Evolutionary conservation across 2,888 invertebrate genomes (phyloP), one percentile per base, ranked within the genome.

Genomic region (Limulus polyphemus): DNA sequence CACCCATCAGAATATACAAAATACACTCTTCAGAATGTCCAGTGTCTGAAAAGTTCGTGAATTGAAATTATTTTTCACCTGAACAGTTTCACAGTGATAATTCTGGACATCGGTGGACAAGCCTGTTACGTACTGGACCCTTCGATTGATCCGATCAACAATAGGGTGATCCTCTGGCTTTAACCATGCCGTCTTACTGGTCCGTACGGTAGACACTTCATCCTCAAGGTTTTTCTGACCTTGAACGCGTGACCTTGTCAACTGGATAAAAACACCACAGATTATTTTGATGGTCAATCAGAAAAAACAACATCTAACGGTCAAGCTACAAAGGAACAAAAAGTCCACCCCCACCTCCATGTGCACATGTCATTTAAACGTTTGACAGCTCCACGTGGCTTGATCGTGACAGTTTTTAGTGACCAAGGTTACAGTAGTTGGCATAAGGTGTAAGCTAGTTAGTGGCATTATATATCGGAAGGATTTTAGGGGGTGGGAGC

Each of bases 161-260:
- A 72, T 56, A 0, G 68, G 68, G 57, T 72, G 69, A 9, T 64
- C 64, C 9, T 63, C 47, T 51, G 74, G 73, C 0, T 67, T 67
- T 58, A 76, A 65, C 76, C 76, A 76, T 2, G 75, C 73, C 9
- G 73, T 74, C 59, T 75, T 72, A n/a, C 74, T 75, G 7, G 74
- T 75, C 57, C 76, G 65, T 2, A 71, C 70, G 55, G 70, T 70
- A 12, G 74, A 74, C 10, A 72, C 69, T 16, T 70, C 67, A 57
- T 72, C 70, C 46, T 69, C 69, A 46, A 65, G 68, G 2, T 66
- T 57, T 10, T 65, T 69, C 1, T 72, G 14, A 11, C 54, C 74
- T 65, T 72, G 72, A 32, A 73, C 75, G 69, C 70, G 71, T 13
- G 73, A 70, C n/a, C 75, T 66, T 10, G 70, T 64, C 63, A 75